phyloP scores from a whole-genome alignment of 2,797 vertebrate species.

The Gymnothorax reevesii region DNA sequence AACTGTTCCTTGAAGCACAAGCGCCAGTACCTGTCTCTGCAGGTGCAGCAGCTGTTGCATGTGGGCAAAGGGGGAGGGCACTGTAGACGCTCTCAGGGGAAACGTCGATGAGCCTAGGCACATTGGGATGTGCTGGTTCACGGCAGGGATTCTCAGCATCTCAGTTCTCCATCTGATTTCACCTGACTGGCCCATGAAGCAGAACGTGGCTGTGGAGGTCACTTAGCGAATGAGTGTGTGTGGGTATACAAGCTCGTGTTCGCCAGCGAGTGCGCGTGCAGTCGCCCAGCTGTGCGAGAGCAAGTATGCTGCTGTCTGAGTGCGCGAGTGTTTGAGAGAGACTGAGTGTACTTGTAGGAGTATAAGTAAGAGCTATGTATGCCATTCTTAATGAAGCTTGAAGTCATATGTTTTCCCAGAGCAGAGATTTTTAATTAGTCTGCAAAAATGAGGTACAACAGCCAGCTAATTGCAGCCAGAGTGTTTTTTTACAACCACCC shows the following conservation, averaged over 20 bases:
- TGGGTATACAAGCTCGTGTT: no score
- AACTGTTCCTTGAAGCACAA: not conserved
- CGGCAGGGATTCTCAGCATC: not conserved
- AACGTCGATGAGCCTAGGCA: not conserved
- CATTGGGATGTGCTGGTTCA: not conserved
- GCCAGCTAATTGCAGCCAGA: conserved; percentile 61
- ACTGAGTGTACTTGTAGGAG: no score
- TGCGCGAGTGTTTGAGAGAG: not conserved
- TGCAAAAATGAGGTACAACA: conserved; percentile 49
- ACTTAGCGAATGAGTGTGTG: no score
- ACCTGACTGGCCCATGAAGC: not conserved
- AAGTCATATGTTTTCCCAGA: conserved; percentile 54
- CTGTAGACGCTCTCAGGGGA: not conserved
- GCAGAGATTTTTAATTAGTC: conserved; percentile 61
- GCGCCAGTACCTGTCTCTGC: not conserved
- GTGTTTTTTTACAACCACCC: conserved; percentile 42
- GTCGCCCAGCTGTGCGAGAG: not conserved
- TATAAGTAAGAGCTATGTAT: no score
- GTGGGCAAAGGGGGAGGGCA: not conserved
- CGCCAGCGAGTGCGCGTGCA: no score
- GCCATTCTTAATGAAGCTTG: conserved; percentile 42
- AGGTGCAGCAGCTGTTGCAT: not conserved
- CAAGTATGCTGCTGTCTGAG: not conserved
- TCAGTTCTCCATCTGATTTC: not conserved
- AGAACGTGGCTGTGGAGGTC: not conserved